Conservation (phyloP, 2,797 vertebrate species). For the Cryptoprocta ferox region DNA sequence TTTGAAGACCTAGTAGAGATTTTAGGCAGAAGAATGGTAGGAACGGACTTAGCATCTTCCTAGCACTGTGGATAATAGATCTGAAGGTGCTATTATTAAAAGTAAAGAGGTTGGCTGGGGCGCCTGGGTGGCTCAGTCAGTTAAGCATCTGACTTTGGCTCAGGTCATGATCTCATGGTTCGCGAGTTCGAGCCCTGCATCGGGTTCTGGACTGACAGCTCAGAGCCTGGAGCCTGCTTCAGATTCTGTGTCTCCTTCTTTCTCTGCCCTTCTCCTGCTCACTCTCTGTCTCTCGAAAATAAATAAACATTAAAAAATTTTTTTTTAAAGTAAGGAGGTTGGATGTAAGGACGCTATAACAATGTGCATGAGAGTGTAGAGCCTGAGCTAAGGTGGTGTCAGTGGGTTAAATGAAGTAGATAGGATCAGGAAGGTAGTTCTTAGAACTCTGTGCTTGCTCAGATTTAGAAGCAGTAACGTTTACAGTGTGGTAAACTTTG, state of each 20-base stretch:
- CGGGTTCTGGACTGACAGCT: too few relatives aligned
- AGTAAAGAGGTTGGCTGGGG: neutral
- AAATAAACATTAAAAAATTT: too few relatives aligned
- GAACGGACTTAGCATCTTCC: neutral
- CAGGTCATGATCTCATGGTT: too few relatives aligned
- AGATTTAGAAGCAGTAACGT: neutral
- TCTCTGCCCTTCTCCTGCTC: too few relatives aligned
- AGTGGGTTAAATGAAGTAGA: neutral
- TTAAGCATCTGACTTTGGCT: too few relatives aligned
- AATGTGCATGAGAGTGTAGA: neutral
- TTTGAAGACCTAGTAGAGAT: neutral
- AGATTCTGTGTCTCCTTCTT: too few relatives aligned
- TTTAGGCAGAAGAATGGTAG: neutral
- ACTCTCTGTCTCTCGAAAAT: too few relatives aligned
- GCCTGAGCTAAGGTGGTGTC: too few relatives aligned
- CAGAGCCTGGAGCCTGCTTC: too few relatives aligned
- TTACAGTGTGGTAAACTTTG: neutral
- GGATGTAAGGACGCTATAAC: neutral
- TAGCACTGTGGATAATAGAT: neutral
- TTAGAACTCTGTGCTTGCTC: neutral
- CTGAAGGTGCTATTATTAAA: neutral
- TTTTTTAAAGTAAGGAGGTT: neutral
- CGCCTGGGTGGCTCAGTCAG: too few relatives aligned
- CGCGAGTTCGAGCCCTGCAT: too few relatives aligned
- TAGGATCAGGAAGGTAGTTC: neutral